Percentiles rank a stretch among this genome's conserved stretches.
These are phyloP conservation scores for Colletes latitarsis DNA, from an alignment of 1,140 invertebrate genomes.

Conservation along the genomic window DNA sequence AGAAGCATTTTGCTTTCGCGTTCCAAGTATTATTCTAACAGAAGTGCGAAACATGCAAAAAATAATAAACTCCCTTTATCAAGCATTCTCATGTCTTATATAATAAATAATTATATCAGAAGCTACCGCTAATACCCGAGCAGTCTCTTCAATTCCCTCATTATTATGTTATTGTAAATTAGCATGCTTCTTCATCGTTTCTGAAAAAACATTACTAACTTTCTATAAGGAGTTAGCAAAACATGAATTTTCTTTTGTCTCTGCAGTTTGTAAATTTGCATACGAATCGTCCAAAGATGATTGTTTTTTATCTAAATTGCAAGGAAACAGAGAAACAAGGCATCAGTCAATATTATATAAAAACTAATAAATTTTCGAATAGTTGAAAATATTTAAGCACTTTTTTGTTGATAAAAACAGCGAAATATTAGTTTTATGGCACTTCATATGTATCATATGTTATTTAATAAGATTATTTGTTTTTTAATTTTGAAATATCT, in stretches of 20 bases:
- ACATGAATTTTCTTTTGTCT: not conserved
- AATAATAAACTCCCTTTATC: not conserved
- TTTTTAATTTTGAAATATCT: too few relatives aligned
- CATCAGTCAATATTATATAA: too few relatives aligned
- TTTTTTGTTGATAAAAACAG: too few relatives aligned
- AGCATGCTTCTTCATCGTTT: not conserved
- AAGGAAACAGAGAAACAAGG: too few relatives aligned
- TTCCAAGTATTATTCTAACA: too few relatives aligned
- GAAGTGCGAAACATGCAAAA: not conserved
- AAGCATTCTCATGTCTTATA: not conserved
- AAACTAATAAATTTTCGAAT: too few relatives aligned
- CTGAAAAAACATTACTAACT: slow-evolving; percentile 1
- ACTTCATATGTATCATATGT: too few relatives aligned
- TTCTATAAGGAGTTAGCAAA: slow-evolving; percentile 1
- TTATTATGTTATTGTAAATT: slow-evolving; percentile 15
- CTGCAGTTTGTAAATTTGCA: not conserved
- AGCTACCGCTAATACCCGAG: slow-evolving; percentile 23
- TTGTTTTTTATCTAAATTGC: too few relatives aligned
- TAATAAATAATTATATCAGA: not conserved
- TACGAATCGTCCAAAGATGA: not conserved
- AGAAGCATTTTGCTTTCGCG: not conserved
- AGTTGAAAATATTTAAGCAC: too few relatives aligned
- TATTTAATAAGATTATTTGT: too few relatives aligned
- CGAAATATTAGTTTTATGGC: too few relatives aligned
- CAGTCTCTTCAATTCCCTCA: slow-evolving; percentile 40